A percentile compares a stretch with the other conserved stretches of the same genome.
phyloP scores from a whole-genome alignment of 2,797 vertebrate genomes.

The Micropoecilia bifurca region DNA sequence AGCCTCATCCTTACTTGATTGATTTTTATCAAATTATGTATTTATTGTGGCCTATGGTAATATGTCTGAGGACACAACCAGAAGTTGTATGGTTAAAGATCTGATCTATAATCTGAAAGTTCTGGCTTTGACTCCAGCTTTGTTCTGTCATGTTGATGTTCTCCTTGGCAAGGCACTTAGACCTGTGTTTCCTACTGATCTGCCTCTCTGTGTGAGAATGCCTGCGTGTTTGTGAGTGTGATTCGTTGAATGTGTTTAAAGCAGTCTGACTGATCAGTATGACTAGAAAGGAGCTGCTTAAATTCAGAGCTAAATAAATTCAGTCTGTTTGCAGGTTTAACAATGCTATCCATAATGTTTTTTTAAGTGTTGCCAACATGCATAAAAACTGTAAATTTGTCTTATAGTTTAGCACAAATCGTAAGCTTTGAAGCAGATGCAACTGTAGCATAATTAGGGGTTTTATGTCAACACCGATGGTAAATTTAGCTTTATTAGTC shows the following conservation, averaged over 20 bases:
- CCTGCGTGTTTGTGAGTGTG: background rate
- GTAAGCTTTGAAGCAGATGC: background rate
- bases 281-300: background rate
- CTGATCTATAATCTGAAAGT: background rate
- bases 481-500: background rate
- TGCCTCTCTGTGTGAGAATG: background rate
- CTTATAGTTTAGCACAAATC: background rate
- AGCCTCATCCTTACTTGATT: slow-evolving; percentile 21
- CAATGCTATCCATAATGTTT: no score
- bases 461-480: background rate
- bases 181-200: background rate
- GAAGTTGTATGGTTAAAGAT: slow-evolving; percentile 37
- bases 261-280: background rate
- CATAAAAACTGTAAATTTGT: background rate
- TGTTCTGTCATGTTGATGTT: background rate
- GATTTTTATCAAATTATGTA: slow-evolving; percentile 24
- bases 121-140: background rate
- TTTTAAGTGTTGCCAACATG: background rate
- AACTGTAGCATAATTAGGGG: background rate
- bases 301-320: background rate
- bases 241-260: background rate
- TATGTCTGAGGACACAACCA: slow-evolving; percentile 42
- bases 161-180: background rate
- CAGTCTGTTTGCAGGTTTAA: background rate
- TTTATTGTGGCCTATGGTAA: slow-evolving; percentile 17